Evolutionary conservation across 2,888 invertebrate species (phyloP).

Genomic region (Drosophila pegasa): DNA sequence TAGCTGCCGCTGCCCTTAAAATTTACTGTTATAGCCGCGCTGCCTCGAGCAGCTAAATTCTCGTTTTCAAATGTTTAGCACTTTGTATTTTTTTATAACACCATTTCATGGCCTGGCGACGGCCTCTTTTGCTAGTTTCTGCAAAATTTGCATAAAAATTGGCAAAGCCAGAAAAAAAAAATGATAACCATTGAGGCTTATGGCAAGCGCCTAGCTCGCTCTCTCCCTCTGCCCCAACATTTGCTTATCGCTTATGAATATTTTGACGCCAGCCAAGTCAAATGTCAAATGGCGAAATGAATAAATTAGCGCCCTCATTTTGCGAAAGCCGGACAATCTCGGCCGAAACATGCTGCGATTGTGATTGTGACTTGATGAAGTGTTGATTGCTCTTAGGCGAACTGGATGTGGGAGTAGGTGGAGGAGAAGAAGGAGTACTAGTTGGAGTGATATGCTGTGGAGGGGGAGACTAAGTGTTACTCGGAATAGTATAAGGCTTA

Average conservation of each 20-base stretch:
- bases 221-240: conserved; percentile 9
- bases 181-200: conserved; percentile 14
- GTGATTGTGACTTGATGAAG: conserved; percentile 70
- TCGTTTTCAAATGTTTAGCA: conserved; percentile 66
- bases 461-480: neutral
- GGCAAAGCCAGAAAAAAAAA: neutral
- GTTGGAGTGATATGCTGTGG: neutral
- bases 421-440: neutral
- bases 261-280: conserved; percentile 71
- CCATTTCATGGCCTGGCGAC: neutral
- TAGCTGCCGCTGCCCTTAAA: conserved; percentile 8
- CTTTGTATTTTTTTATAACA: conserved; percentile 37
- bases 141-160: conserved; percentile 54
- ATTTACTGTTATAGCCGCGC: conserved; percentile 62
- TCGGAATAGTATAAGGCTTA: neutral
- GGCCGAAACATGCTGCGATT: conserved; percentile 30
- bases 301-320: conserved; percentile 65
- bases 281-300: conserved; percentile 54
- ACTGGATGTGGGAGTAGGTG: neutral
- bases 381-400: conserved; percentile 51
- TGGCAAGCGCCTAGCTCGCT: conserved; percentile 36
- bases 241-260: conserved; percentile 74
- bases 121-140: neutral
- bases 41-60: conserved; percentile 51
- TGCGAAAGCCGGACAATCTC: conserved; percentile 28